These are phyloP conservation scores for Larimichthys crocea DNA, from an alignment of 2,113 vertebrate species.

Conservation along the genomic window DNA sequence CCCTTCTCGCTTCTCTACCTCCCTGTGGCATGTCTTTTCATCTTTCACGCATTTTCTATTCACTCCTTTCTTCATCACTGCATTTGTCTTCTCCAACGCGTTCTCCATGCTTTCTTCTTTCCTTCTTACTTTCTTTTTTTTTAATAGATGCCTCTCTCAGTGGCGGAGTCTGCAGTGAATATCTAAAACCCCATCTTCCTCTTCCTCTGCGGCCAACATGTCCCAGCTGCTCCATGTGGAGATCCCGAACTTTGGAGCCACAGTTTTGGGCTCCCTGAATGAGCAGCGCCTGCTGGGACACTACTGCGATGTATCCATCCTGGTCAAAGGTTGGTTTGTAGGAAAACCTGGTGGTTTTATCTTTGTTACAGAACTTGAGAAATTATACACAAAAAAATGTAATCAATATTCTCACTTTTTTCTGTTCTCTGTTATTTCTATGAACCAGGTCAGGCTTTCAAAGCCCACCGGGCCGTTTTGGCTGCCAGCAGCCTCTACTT, in stretches of 20 bases:
- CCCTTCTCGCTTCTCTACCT: constrained; percentile 47
- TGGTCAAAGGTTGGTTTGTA: constrained; percentile 89
- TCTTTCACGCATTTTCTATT: constrained; percentile 54
- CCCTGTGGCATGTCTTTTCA: constrained; percentile 52
- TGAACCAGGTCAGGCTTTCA: constrained; percentile 91
- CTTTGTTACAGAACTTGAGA: neutral
- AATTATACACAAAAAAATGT: neutral
- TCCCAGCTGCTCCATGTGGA: constrained; percentile 98
- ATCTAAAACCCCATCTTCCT: constrained; percentile 78
- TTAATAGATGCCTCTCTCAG: constrained; percentile 87
- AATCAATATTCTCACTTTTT: constrained; percentile 20
- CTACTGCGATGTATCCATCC: constrained; percentile 98
- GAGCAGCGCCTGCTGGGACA: constrained; percentile 97
- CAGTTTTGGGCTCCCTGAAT: constrained; percentile 95
- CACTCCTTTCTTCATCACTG: constrained; percentile 32
- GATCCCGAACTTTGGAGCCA: constrained; percentile 98
- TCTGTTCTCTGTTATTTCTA: constrained; percentile 26
- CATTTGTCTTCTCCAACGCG: constrained; percentile 12
- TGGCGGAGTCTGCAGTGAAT: constrained; percentile 82
- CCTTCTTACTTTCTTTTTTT: constrained; percentile 34
- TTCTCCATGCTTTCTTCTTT: constrained; percentile 18
- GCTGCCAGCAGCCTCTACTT: constrained; percentile 99
- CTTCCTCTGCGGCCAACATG: constrained; percentile 85
- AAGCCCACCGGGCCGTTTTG: constrained; percentile 96
- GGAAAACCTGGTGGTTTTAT: neutral